Evolutionary conservation across 2,888 invertebrate genomes (phyloP), one percentile per base, ranked within the genome.

Genomic region (Drosophila melanocephala): DNA sequence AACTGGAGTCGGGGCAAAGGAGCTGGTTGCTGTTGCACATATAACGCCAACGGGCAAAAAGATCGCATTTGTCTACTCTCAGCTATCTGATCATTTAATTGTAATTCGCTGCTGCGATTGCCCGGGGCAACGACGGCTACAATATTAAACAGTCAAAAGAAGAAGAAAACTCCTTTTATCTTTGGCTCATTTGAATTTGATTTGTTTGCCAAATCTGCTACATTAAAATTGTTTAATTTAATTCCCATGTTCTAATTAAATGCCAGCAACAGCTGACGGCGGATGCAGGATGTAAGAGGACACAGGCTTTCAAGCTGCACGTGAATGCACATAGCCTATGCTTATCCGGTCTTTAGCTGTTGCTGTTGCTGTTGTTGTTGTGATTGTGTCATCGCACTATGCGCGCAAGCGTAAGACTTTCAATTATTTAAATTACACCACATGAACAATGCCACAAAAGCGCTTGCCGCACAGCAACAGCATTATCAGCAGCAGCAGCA

Each of bases 371-470:
- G 67, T 26, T 61, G 56, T 44, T 62, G 65, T 61, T 59, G 62
- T 44, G 33, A 57, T 39, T 55, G 51, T 69, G 75, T 75, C 67
- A 67, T 64, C 67, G 76, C 79, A 83, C 87, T 90, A 88, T 77
- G 90, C 83, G 88, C 79, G 77, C 83, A 83, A 88, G 87, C 84
- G 87, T 87, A 90, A 87, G 92, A 91, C 91, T 91, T 92, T 92
- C 89, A 92, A 91, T 92, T 92, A 92, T 92, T 92, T 91, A 92
- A 92, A 91, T 92, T 86, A 91, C 87, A 84, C 87, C 91, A 87
- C 91, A 87, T 84, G 90, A 92, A 90, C 88, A 90, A 87, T 89
- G 84, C 91, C 89, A 73, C 91, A 91, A 83, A 81, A 77, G 82
- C 89, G 79, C 63, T 62, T 68, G 78, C 78, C 77, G 33, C 80